Base-by-base conservation (phyloP, 2,113 vertebrate species). In the Salvator merianae region DNA sequence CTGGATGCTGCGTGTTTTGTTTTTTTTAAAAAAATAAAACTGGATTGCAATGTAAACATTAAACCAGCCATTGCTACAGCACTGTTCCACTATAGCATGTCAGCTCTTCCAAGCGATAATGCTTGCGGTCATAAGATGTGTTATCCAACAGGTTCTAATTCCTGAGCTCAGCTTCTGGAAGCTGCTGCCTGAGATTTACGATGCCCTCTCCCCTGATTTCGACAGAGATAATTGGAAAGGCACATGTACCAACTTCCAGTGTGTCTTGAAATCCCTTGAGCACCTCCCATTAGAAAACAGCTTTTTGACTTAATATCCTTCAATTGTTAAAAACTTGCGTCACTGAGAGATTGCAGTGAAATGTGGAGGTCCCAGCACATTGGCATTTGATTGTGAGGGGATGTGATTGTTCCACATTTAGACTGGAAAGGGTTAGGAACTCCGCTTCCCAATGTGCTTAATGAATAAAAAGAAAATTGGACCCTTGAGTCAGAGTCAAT, bases 251-350 rank as follows among this genome's bases (percentile, higher is more conserved):
- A 93, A 88, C 94, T 97, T 97, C 95, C 95, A 96, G 94, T 96
- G 95, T 95, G 95, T 94, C 91, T 95, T 96, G 88, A 96, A 97
- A 94, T 95, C 95, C 94, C 95, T 85, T 91, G 95, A 96, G 96
- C 92, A 94, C 95, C 94, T 94, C 97, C 94, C 96, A 96, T 97
- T 94, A 95, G 96, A 96, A 96, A 96, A 96, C 94, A 96, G 95
- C 92, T 97, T 96, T 95, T 96, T 96, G 96, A 97, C 95, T 97
- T 95, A 94, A 97, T 98, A 99, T 99, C 98, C 98, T 99, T 96
- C 98, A 95, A 99, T 99, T 99, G 98, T 99, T 97, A 97, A 88
- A 95, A 94, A 95, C 94, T 95, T 99, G 97, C 97, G 98, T 99
- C 98, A 98, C 88, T 94, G 92, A 92, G 89, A 95, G 95, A 95